These are phyloP conservation scores for Nothocercus julius DNA, from an alignment of 2,113 vertebrate genomes.

Conservation along the genomic window DNA sequence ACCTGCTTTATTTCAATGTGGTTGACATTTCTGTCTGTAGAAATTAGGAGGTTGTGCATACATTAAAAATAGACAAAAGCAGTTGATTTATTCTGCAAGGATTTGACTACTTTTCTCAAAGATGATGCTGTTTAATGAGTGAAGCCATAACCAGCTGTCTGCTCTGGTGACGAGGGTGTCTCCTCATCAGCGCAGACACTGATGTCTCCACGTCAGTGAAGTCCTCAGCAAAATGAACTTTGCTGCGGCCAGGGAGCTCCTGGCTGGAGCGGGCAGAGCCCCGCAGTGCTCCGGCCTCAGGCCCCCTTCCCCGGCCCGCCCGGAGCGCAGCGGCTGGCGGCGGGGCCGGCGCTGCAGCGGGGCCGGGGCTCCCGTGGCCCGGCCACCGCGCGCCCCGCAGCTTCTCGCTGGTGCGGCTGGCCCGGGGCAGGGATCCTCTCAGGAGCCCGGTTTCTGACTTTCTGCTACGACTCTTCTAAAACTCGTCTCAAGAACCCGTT, in stretches of 20 bases:
- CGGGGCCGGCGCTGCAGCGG: too few species aligned
- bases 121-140: constrained; percentile 3
- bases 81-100: not conserved
- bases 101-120: not conserved
- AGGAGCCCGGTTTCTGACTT: not conserved
- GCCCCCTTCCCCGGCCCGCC: not conserved
- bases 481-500: not conserved
- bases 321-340: too few species aligned
- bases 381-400: too few species aligned
- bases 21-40: not conserved
- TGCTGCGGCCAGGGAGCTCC: constrained; percentile 17
- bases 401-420: too few species aligned
- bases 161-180: not conserved
- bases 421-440: too few species aligned
- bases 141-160: not conserved
- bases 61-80: not conserved
- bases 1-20: not conserved
- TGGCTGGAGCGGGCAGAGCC: constrained; percentile 26
- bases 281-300: constrained; percentile 10
- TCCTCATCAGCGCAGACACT: too few species aligned
- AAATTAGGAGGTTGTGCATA: not conserved
- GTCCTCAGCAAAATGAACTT: constrained; percentile 55
- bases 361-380: too few species aligned
- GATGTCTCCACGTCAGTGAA: constrained; percentile 5
- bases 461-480: not conserved